These are phyloP conservation scores for Mythimna lalbum DNA, from an alignment of 2,888 invertebrate species.

Conservation along the genomic window DNA sequence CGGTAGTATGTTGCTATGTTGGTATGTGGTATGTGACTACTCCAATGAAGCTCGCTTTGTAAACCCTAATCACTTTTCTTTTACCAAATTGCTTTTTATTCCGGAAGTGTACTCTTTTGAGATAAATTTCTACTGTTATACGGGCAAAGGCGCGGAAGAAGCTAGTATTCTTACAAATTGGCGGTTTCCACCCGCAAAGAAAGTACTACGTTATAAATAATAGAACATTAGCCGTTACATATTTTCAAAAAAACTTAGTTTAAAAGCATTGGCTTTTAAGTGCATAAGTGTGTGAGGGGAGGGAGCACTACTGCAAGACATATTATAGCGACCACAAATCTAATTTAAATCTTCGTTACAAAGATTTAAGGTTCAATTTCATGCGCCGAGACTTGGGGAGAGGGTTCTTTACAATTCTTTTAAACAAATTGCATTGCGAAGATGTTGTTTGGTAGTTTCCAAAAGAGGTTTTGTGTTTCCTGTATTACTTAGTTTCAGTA, in stretches of 20 bases:
- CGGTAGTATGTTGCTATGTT: too few relatives aligned
- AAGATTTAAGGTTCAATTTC: constrained; percentile 57
- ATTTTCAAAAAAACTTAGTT: constrained; percentile 48
- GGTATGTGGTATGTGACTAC: too few relatives aligned
- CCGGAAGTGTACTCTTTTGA: too few relatives aligned
- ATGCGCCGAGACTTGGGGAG: constrained; percentile 30
- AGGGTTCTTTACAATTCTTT: constrained; percentile 74
- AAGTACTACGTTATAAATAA: constrained; percentile 34
- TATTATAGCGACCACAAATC: constrained; percentile 40
- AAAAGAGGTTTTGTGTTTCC: constrained; percentile 65
- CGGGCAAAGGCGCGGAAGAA: too few relatives aligned
- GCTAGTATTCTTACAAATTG: background rate
- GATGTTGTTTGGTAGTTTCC: constrained; percentile 75
- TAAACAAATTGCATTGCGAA: constrained; percentile 77
- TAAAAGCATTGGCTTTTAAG: constrained; percentile 56
- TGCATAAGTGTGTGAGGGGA: constrained; percentile 54
- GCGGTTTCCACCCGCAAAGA: background rate
- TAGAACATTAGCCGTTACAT: constrained; percentile 39
- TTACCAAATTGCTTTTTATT: too few relatives aligned
- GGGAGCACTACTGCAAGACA: constrained; percentile 52
- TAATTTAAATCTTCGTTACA: constrained; percentile 51
- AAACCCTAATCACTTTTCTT: too few relatives aligned
- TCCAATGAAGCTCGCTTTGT: too few relatives aligned
- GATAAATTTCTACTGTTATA: too few relatives aligned
- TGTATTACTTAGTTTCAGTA: constrained; percentile 64